These are phyloP conservation scores for Kuschelorhynchus macadamiae DNA, from an alignment of 2,888 invertebrate species.

Conservation along the genomic window DNA sequence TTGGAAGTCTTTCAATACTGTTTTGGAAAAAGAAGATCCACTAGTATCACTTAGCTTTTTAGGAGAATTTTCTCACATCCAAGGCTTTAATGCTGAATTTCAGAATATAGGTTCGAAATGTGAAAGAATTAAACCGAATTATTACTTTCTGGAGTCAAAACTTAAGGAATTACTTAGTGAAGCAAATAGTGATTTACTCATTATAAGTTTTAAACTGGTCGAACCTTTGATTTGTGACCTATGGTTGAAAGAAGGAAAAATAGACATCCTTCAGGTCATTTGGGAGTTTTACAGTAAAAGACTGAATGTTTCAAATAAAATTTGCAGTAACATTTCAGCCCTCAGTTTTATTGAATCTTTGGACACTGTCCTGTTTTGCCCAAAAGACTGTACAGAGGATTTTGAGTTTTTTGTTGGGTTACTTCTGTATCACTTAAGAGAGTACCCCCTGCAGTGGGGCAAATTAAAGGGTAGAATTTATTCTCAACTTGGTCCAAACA, in stretches of 20 bases:
- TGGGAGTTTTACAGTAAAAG: slow-evolving; percentile 66
- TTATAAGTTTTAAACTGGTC: slow-evolving; percentile 57
- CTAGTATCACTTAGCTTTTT: slow-evolving; percentile 60
- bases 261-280: slow-evolving; percentile 63
- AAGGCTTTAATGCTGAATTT: slow-evolving; percentile 50
- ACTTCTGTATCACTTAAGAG: slow-evolving; percentile 60
- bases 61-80: slow-evolving; percentile 57
- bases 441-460: slow-evolving; percentile 64
- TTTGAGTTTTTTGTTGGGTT: slow-evolving; percentile 64
- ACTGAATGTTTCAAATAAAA: slow-evolving; percentile 57
- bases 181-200: slow-evolving; percentile 52
- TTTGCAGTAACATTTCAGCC: slow-evolving; percentile 41
- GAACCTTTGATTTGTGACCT: slow-evolving; percentile 60
- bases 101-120: slow-evolving; percentile 46
- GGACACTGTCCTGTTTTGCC: slow-evolving; percentile 55
- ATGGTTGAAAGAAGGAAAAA: slow-evolving; percentile 61
- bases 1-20: slow-evolving; percentile 62
- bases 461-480: slow-evolving; percentile 66
- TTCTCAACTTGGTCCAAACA: slow-evolving; percentile 65
- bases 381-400: slow-evolving; percentile 56
- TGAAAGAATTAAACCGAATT: slow-evolving; percentile 57
- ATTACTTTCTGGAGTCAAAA: slow-evolving; percentile 57
- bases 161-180: slow-evolving; percentile 55
- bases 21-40: slow-evolving; percentile 56
- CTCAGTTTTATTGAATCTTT: slow-evolving; percentile 53